Evolutionary conservation across 2,797 vertebrate species (phyloP), one percentile per base, ranked within the genome.

Genomic region (Serranus cabrilla): DNA sequence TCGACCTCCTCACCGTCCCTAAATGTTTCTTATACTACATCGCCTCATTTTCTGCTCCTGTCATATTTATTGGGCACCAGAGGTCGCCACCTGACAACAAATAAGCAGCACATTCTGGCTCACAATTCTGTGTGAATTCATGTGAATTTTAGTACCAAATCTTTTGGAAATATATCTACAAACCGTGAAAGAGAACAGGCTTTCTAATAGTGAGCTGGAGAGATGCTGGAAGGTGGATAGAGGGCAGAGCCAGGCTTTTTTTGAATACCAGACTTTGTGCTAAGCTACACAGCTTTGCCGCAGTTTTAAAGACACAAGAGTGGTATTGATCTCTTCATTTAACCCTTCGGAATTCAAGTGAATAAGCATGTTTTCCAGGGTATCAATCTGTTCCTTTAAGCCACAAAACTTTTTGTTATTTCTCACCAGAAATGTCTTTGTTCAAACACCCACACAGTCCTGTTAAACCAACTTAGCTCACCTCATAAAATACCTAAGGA

Each of bases 371-470:
- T 73, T 11, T 49, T 17, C n/a, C 10, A 49, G 54, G 43, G 39
- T 23, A 58, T 16, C 20, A 5, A 16, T 42, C 39, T 23, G 16
- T 58, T 42, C 5, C 0, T 16, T 43, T 43, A 43, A 43, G 13
- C 2, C 42, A 43, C 3, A 7, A 34, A 68, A 46, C 18, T 20
- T 67, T 42, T 10, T 2, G 21, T 14, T 1, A 56, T 34, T 47
- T 25, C 20, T 50, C 34, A 34, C 34, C 5, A 34, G 34, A 34
- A 34, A 34, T 34, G 3, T 71, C 18, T 10, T 11, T 27, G 18
- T 34, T 7, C 7, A 8, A 61, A 39, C 46, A 51, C 17, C n/a
- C 11, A 25, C 62, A 27, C 51, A 51, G 59, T 63, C 58, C 63
- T 11, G 14, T 12, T 46, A 14, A 54, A 52, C 13, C 18, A 51